Base-by-base conservation (phyloP, 2,888 invertebrate species). In the Cyclophora albipunctata region DNA sequence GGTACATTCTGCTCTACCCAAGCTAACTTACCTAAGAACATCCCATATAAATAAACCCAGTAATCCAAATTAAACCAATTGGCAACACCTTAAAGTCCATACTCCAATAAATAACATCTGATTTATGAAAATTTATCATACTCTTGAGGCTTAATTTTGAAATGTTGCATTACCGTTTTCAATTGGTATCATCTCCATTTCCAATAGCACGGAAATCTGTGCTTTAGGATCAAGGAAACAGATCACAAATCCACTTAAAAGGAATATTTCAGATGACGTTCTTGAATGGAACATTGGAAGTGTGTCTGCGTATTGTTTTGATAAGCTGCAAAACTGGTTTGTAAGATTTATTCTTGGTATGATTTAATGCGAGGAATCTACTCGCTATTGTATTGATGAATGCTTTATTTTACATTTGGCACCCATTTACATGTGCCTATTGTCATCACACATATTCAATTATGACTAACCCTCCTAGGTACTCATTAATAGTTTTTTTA, bases 241-340 rank as follows among this genome's bases (percentile, higher is more conserved):
- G 61, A 77, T 72, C 63, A 62, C 68, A 67, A 64, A 71, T 57
- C 75, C 54, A 61, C 57, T 64, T 63, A 54, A 58, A 46, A 42
- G 56, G 59, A 64, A 60, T 63, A 57, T 69, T 49, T 57, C 63
- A 67, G 74, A 78, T 74, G 78, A 75, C 78, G 75, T 84, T 84
- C 77, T 77, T 76, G 72, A 62, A 62, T 64, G 64, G 63, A 64
- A 66, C 71, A 64, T 62, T 79, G 71, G 79, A 87, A 88, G 84
- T 86, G 86, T 88, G 86, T 86, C 84, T 85, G 87, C 79, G 86
- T 86, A 89, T 89, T 89, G 88, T 89, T 89, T 88, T 89, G 89
- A 89, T 88, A 89, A 86, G 88, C 86, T 87, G 85, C 72, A 76
- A 76, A 88, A 87, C 89, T 82, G 82, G 89, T 89, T 88, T 80